Evolutionary conservation across 2,797 vertebrate genomes (phyloP).

Genomic region (Chiloscyllium punctatum): DNA sequence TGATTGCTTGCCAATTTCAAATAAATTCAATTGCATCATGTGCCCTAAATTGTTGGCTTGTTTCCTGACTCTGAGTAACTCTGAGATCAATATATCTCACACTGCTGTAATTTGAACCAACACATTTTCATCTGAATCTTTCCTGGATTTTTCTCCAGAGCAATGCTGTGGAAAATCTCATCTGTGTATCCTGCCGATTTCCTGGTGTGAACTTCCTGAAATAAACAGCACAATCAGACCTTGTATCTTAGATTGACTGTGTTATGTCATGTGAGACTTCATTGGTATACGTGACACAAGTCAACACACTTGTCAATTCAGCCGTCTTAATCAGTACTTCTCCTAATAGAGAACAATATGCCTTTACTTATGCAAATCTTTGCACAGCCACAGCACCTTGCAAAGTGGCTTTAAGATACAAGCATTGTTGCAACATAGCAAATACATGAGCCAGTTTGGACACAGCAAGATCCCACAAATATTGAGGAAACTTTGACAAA

Average conservation of each 20-base stretch:
- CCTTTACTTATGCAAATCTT: background rate
- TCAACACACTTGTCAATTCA: background rate
- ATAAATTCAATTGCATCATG: background rate
- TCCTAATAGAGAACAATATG: background rate
- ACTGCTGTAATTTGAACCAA: background rate
- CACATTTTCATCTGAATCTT: background rate
- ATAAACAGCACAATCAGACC: background rate
- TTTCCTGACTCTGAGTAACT: background rate
- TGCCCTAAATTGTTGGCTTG: background rate
- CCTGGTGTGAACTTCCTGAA: background rate
- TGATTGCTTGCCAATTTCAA: background rate
- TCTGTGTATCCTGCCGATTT: background rate
- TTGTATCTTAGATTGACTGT: background rate
- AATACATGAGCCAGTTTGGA: background rate
- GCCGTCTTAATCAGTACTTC: background rate
- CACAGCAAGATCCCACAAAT: background rate
- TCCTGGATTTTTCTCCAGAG: background rate
- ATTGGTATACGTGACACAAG: background rate
- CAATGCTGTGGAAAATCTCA: background rate
- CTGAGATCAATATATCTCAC: background rate
- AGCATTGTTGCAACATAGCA: background rate
- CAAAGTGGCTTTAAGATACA: background rate
- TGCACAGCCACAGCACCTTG: background rate
- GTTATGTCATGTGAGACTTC: background rate
- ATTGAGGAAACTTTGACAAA: background rate